Percentiles rank a stretch among this genome's conserved stretches.
phyloP scores from a whole-genome alignment of 2,797 vertebrate species.

The Clarias pachynema region DNA sequence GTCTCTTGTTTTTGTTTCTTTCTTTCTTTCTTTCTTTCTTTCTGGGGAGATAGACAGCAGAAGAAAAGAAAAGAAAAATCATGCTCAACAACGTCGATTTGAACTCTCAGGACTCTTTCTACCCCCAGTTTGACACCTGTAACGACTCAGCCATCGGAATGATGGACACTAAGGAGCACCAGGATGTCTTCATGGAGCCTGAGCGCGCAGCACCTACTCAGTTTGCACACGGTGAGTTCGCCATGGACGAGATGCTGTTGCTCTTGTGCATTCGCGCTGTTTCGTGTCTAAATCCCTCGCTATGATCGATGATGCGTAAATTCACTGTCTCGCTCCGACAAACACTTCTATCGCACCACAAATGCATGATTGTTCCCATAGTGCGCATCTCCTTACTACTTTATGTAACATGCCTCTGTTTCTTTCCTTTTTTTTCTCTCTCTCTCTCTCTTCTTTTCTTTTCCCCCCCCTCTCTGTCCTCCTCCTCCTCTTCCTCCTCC shows the following conservation, averaged over 20 bases:
- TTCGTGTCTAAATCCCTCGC: too few species aligned
- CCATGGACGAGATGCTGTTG: not conserved
- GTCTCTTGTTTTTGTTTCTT: too few species aligned
- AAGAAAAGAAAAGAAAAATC: conserved; percentile 51
- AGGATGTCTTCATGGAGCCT: conserved; percentile 78
- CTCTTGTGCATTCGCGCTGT: too few species aligned
- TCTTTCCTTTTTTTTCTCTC: not conserved
- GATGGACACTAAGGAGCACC: conserved; percentile 80
- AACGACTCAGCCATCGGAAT: conserved; percentile 78
- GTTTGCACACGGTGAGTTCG: conserved; percentile 83
- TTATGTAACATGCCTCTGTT: conserved; percentile 65
- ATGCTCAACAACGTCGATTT: conserved; percentile 93
- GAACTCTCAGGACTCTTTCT: conserved; percentile 86
- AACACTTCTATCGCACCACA: not conserved
- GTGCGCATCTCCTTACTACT: conserved; percentile 34
- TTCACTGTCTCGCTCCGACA: too few species aligned
- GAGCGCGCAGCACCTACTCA: conserved; percentile 77
- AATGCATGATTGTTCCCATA: not conserved
- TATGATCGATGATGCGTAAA: too few species aligned
- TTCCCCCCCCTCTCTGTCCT: not conserved
- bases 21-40: not conserved
- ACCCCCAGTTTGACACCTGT: conserved; percentile 85
- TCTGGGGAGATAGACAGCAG: conserved; percentile 16
- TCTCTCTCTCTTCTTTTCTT: too few species aligned
- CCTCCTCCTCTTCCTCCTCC: conserved; percentile 53